Conservation (phyloP, 1,140 invertebrate species). For the Agrypnia vestita region DNA sequence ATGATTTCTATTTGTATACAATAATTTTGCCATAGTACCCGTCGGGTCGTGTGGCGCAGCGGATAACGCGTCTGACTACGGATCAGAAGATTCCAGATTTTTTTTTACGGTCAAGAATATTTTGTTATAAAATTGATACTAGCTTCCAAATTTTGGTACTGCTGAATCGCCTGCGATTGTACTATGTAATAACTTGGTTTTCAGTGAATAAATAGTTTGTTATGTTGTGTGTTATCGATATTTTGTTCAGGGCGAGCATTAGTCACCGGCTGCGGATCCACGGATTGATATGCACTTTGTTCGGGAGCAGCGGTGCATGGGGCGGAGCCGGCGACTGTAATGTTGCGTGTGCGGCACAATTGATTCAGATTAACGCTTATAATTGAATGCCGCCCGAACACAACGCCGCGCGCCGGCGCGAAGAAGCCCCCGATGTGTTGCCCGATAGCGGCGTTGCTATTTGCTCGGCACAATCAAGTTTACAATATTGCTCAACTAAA, state of each 20-base stretch:
- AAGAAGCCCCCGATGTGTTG: conserved; percentile 31
- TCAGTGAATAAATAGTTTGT: too few relatives aligned
- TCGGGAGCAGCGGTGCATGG: conserved; percentile 36
- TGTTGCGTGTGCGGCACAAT: conserved; percentile 28
- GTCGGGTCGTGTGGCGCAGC: too few relatives aligned
- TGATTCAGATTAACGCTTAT: conserved; percentile 38
- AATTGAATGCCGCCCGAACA: conserved; percentile 30
- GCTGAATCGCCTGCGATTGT: too few relatives aligned
- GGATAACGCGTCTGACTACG: too few relatives aligned
- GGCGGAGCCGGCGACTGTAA: not conserved
- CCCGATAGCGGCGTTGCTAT: conserved; percentile 22
- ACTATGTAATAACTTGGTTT: too few relatives aligned
- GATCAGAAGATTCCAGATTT: too few relatives aligned
- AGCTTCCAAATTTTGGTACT: too few relatives aligned
- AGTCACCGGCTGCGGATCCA: conserved; percentile 23
- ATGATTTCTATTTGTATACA: too few relatives aligned
- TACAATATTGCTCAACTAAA: conserved; percentile 9
- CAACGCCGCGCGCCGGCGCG: not conserved
- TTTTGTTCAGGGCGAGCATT: not conserved
- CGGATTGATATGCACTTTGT: conserved; percentile 39
- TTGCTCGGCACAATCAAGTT: conserved; percentile 7
- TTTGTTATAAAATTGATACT: too few relatives aligned
- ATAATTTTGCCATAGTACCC: too few relatives aligned
- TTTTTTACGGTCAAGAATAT: too few relatives aligned
- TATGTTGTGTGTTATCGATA: too few relatives aligned